Conservation (phyloP, 1,140 invertebrate species). For the Euura lappo region DNA sequence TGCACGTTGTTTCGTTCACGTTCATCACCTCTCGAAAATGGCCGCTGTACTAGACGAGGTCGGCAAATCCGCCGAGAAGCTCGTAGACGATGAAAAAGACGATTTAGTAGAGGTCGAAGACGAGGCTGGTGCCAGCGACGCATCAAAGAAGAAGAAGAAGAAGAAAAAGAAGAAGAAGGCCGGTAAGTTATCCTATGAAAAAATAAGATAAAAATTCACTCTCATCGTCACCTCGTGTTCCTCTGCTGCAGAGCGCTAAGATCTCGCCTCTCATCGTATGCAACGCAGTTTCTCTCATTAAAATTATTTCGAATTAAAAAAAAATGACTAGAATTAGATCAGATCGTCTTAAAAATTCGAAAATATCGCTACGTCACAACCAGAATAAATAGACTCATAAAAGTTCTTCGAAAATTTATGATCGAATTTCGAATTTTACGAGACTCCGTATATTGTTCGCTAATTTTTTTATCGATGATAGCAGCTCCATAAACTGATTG, state of each 20-base stretch:
- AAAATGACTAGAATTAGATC: too few relatives aligned
- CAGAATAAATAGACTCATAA: too few relatives aligned
- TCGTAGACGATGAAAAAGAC: slow-evolving; percentile 55
- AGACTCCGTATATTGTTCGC: too few relatives aligned
- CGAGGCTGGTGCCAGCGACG: slow-evolving; percentile 63
- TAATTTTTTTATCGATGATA: too few relatives aligned
- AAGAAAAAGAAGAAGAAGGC: slow-evolving; percentile 79
- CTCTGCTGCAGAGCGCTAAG: background rate
- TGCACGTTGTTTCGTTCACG: slow-evolving; percentile 8
- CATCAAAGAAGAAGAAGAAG: slow-evolving; percentile 74
- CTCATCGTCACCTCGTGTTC: background rate
- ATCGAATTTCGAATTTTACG: too few relatives aligned
- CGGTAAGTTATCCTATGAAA: slow-evolving; percentile 50
- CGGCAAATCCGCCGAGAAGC: slow-evolving; percentile 57
- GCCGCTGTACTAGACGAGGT: slow-evolving; percentile 63
- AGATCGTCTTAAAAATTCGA: too few relatives aligned
- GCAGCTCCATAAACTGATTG: too few relatives aligned
- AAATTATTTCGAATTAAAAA: slow-evolving; percentile 2
- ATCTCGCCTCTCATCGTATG: too few relatives aligned
- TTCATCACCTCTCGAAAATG: slow-evolving; percentile 51
- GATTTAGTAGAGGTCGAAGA: slow-evolving; percentile 60
- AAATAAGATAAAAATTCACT: slow-evolving; percentile 12
- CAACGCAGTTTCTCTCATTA: slow-evolving; percentile 12
- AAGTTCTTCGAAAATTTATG: too few relatives aligned
- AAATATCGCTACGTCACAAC: too few relatives aligned